Percentiles rank a stretch among this genome's conserved stretches.
Conservation (phyloP, 2,888 invertebrate species). For the Diplolepis rosae region DNA sequence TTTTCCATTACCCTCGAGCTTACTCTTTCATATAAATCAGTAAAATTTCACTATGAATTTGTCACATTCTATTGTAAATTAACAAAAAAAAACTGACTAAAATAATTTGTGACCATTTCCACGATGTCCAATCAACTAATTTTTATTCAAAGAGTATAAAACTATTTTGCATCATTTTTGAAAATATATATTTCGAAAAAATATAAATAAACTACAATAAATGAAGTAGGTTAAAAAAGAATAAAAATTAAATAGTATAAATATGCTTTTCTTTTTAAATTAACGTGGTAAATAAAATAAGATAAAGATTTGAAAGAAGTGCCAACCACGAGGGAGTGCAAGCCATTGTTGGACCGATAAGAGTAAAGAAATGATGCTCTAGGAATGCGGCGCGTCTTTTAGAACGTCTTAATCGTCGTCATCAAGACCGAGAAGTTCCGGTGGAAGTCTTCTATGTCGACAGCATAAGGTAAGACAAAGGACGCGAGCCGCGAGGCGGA, state of each 20-base stretch:
- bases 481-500: conserved; percentile 90
- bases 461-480: conserved; percentile 93
- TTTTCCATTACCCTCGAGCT: neutral
- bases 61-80: too few relatives aligned
- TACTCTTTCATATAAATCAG: neutral
- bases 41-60: too few relatives aligned
- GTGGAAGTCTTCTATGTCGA: conserved; percentile 88
- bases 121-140: too few relatives aligned
- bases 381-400: conserved; percentile 56
- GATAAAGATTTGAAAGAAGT: neutral
- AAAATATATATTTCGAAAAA: too few relatives aligned
- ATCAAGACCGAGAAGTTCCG: conserved; percentile 89
- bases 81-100: too few relatives aligned
- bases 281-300: neutral
- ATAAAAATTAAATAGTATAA: too few relatives aligned
- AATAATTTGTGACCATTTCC: too few relatives aligned
- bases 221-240: too few relatives aligned
- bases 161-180: too few relatives aligned
- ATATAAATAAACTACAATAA: too few relatives aligned
- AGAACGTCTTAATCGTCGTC: conserved; percentile 82
- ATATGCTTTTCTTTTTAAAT: neutral
- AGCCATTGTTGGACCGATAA: conserved; percentile 39
- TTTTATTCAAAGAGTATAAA: too few relatives aligned
- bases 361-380: conserved; percentile 58
- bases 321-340: conserved; percentile 8